These are phyloP conservation scores for Toxotes jaculatrix DNA, from an alignment of 2,113 vertebrate genomes.

Conservation along the genomic window DNA sequence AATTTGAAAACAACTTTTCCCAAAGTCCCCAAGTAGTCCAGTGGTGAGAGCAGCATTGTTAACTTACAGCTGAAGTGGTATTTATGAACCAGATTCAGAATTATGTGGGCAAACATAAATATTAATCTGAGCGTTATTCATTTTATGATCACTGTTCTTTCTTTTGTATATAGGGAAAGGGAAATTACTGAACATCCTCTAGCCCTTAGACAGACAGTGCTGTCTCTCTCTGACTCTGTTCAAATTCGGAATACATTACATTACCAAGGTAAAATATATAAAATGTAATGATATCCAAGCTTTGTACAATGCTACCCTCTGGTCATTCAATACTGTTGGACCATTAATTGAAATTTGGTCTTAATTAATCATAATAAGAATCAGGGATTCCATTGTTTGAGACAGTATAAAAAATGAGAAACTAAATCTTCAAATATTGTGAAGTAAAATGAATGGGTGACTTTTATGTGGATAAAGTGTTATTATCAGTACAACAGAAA, in stretches of 20 bases:
- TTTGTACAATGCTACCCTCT: conserved; percentile 32
- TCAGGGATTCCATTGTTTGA: conserved; percentile 43
- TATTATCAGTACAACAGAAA: conserved; percentile 70
- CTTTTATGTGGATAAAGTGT: conserved; percentile 53
- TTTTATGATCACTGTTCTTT: no score
- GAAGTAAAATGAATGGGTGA: conserved; percentile 59
- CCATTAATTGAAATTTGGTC: conserved; percentile 61
- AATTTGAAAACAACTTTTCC: conserved; percentile 8
- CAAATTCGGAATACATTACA: conserved; percentile 15
- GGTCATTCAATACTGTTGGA: conserved; percentile 43
- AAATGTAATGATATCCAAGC: conserved; percentile 30
- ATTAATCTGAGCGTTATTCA: no score
- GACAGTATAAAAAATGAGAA: conserved; percentile 32
- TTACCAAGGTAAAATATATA: conserved; percentile 10
- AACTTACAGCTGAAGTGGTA: conserved; percentile 3
- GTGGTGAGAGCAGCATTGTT: background rate
- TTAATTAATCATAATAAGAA: conserved; percentile 61
- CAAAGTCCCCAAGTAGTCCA: background rate
- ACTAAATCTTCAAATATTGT: conserved; percentile 33
- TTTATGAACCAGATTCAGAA: no score
- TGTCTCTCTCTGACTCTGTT: background rate
- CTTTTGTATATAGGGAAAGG: no score
- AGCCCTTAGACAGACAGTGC: background rate
- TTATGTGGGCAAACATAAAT: no score
- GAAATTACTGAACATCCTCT: background rate